phyloP scores from a whole-genome alignment of 1,140 invertebrate genomes.

The Zaprionus africanus region DNA sequence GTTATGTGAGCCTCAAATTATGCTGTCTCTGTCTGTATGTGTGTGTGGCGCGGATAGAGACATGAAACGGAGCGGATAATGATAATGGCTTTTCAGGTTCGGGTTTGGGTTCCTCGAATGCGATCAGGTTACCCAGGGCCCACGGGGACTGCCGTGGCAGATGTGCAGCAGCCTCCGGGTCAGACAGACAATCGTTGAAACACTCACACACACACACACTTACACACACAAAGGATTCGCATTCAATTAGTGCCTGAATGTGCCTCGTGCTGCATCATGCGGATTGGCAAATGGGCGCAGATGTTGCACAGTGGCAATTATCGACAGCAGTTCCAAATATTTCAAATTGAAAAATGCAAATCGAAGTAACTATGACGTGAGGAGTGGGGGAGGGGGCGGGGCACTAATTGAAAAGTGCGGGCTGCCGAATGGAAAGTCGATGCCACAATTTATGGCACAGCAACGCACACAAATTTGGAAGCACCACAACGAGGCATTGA shows the following conservation, averaged over 20 bases:
- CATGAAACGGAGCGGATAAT: conserved; percentile 77
- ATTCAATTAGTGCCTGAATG: conserved; percentile 47
- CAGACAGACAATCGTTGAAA: conserved; percentile 38
- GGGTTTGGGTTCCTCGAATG: conserved; percentile 61
- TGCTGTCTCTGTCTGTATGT: conserved; percentile 36
- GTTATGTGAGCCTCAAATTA: conserved; percentile 76
- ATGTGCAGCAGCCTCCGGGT: conserved; percentile 32
- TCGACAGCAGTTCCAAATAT: conserved; percentile 30
- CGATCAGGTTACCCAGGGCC: conserved; percentile 67
- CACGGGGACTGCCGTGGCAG: conserved; percentile 24
- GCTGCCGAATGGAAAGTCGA: not conserved
- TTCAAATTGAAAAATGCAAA: conserved; percentile 40
- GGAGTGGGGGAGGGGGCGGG: not conserved
- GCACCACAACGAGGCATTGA: conserved; percentile 52
- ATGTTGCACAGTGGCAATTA: conserved; percentile 29
- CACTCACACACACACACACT: not conserved
- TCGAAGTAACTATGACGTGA: conserved; percentile 6
- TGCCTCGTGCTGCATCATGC: conserved; percentile 21
- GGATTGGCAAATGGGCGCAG: conserved; percentile 24
- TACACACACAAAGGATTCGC: conserved; percentile 18
- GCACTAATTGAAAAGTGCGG: conserved; percentile 14
- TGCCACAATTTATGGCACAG: not conserved
- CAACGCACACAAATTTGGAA: conserved; percentile 9
- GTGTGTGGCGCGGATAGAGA: conserved; percentile 66
- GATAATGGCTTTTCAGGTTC: conserved; percentile 70